phyloP scores from a whole-genome alignment of 53 echinoderm and acorn worm species.

The Holothuria scabra region DNA sequence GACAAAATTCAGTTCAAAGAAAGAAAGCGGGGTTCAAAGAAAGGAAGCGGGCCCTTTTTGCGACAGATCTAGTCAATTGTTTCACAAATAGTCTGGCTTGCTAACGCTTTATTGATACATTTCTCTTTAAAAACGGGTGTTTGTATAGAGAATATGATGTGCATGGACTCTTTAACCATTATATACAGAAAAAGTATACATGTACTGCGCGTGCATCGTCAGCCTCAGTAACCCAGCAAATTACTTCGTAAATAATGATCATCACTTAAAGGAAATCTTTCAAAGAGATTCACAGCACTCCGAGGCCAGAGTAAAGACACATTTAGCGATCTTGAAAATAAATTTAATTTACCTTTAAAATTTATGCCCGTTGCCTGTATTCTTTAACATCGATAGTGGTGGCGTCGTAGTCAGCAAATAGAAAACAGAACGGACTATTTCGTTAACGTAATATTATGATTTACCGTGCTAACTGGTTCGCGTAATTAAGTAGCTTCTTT shows the following conservation, averaged over 20 bases:
- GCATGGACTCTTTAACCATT: no score
- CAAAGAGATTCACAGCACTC: constrained; percentile 12
- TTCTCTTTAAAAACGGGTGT: no score
- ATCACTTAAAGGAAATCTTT: constrained; percentile 30
- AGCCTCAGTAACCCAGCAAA: neutral
- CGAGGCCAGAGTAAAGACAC: constrained; percentile 11
- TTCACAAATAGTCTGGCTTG: no score
- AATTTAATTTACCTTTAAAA: constrained; percentile 28
- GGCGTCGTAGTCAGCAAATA: constrained; percentile 16
- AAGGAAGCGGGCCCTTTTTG: no score
- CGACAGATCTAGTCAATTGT: no score
- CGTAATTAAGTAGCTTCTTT: constrained; percentile 32
- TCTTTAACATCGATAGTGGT: neutral
- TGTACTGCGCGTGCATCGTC: no score
- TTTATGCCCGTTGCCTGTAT: neutral
- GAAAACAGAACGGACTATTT: constrained; percentile 6
- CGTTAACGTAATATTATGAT: constrained; percentile 28
- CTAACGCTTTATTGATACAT: no score
- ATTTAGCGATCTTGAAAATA: constrained; percentile 39
- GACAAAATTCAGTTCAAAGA: no score
- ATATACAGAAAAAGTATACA: no score
- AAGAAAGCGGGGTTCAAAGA: no score
- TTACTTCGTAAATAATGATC: constrained; percentile 41
- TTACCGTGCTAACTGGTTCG: constrained; percentile 45
- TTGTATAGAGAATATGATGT: no score